These are phyloP conservation scores for Athene noctua DNA, from an alignment of 2,113 vertebrate species.

Conservation along the genomic window DNA sequence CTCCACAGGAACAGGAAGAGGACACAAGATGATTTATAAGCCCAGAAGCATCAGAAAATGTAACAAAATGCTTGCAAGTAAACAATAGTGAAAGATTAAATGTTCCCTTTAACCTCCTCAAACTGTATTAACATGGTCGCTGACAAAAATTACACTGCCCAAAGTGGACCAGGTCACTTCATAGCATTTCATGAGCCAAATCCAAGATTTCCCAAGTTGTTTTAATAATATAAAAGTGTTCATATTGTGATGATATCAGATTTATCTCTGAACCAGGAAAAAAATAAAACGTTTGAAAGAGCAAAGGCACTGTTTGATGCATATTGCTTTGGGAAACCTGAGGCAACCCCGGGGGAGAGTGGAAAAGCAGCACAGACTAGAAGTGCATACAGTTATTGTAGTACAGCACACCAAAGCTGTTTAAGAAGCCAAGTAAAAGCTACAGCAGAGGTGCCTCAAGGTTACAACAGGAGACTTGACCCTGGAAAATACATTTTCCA, in stretches of 20 bases:
- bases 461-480: conserved; percentile 10
- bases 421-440: conserved; percentile 28
- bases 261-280: neutral
- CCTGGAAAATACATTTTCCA: conserved; percentile 43
- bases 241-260: neutral
- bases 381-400: conserved; percentile 6
- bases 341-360: conserved; percentile 61
- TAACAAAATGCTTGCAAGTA: neutral
- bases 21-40: neutral
- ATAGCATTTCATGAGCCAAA: neutral
- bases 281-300: neutral
- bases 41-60: neutral
- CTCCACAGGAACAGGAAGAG: neutral
- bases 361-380: conserved; percentile 63
- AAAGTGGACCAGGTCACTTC: neutral
- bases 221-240: neutral
- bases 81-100: neutral
- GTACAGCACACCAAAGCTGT: conserved; percentile 25
- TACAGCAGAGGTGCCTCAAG: neutral
- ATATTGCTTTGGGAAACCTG: neutral
- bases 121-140: neutral
- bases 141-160: neutral
- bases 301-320: neutral
- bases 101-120: neutral
- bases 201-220: neutral